These are phyloP conservation scores for Salpingus planirostris DNA, from an alignment of 2,888 invertebrate genomes.

Conservation along the genomic window DNA sequence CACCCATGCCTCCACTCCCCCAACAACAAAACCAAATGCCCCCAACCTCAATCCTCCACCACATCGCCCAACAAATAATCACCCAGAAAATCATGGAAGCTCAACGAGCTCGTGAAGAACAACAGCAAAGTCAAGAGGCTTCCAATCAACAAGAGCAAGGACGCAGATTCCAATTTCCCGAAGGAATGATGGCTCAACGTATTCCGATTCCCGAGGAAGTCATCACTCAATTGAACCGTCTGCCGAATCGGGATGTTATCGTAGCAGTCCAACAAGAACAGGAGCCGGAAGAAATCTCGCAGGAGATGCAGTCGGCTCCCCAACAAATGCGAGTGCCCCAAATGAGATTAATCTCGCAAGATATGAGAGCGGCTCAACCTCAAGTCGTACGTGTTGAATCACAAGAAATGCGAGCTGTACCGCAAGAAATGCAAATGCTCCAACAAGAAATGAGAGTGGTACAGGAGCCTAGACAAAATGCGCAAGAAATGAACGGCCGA, in stretches of 20 bases:
- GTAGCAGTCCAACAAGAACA: slow-evolving; percentile 33
- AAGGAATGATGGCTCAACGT: slow-evolving; percentile 33
- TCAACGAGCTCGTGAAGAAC: slow-evolving; percentile 31
- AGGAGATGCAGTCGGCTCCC: slow-evolving; percentile 2
- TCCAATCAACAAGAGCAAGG: slow-evolving; percentile 26
- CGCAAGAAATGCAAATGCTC: slow-evolving; percentile 10
- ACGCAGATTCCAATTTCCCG: slow-evolving; percentile 4
- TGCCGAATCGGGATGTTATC: slow-evolving; percentile 38
- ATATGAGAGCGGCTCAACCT: slow-evolving; percentile 6
- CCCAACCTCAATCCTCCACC: slow-evolving; percentile 41
- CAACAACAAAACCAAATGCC: slow-evolving; percentile 27
- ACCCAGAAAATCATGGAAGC: slow-evolving; percentile 38
- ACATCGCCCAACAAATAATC: slow-evolving; percentile 41
- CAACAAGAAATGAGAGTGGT: slow-evolving; percentile 26
- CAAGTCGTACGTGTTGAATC: too few species aligned
- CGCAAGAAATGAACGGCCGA: slow-evolving; percentile 37
- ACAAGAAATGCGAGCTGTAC: slow-evolving; percentile 5
- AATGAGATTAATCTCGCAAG: too few species aligned
- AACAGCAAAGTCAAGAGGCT: slow-evolving; percentile 26
- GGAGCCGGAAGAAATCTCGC: slow-evolving; percentile 22
- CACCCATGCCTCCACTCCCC: slow-evolving; percentile 38
- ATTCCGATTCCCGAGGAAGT: slow-evolving; percentile 44
- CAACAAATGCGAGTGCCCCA: too few species aligned
- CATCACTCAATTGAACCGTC: slow-evolving; percentile 38
- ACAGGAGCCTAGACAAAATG: slow-evolving; percentile 36